Base-by-base conservation (phyloP, 2,888 invertebrate genomes). In the Stenotaenia linearis region DNA sequence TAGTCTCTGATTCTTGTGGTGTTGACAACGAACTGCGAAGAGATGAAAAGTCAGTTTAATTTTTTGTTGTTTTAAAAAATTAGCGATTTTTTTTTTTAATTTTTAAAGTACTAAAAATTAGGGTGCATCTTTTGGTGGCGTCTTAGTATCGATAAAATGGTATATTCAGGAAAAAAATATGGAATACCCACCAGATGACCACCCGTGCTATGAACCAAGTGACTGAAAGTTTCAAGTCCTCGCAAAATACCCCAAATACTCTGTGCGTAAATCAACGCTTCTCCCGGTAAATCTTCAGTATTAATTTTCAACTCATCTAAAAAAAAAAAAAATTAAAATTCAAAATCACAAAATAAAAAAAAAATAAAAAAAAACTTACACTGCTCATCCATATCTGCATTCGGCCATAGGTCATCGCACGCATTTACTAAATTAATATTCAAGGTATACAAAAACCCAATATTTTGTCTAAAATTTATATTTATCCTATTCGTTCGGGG, bases 211-310 rank as follows among this genome's bases (percentile, higher is more conserved):
- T n/a, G n/a, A n/a, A n/a, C n/a, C n/a, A n/a, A n/a, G n/a, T n/a
- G n/a, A n/a, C n/a, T n/a, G n/a, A n/a, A n/a, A n/a, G n/a, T n/a
- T n/a, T n/a, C n/a, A n/a, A n/a, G n/a, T 0, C 94, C 97, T 83
- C 95, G 89, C 56, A 97, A 85, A 77, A 92, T 89, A 40, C 96
- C 96, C 96, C 96, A 97, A 82, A 94, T 88, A 1, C 91, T 90
- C 21, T 85, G 83, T 61, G 88, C 85, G 23, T 83, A 82, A 23
- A 88, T 82, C 23, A 83, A 37, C 1, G 84, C 86, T 79, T 82
- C 81, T 1, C 83, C 83, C 10, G 83, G 83, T n/a, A 81, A 80
- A 80, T 85, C 85, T 12, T 84, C 83, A 0, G 84, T 82, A 79
- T 84, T 83, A 32, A 86, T 83, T 82, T 84, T 83, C 23, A 84